phyloP scores from a whole-genome alignment of 2,797 vertebrate genomes.

The Xyrichtys novacula region DNA sequence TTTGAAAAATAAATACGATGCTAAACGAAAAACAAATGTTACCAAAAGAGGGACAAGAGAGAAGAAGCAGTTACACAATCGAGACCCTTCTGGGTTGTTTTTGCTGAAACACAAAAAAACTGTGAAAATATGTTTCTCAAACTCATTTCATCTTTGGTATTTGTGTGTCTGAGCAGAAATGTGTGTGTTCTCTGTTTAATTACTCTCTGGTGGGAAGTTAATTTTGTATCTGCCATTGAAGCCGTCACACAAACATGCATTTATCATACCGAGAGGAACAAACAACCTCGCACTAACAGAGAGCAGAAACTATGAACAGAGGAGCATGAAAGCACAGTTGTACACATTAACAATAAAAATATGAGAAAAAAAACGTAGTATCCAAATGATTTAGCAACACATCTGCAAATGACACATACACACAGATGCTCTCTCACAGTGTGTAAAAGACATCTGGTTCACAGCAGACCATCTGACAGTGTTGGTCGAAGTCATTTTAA shows the following conservation, averaged over 20 bases:
- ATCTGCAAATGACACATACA: constrained; percentile 39
- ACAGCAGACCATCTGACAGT: constrained; percentile 18
- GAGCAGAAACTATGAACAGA: constrained; percentile 6
- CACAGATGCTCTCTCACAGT: neutral
- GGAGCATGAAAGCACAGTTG: neutral
- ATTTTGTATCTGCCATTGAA: constrained; percentile 53
- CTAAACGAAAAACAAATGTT: neutral
- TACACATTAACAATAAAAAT: constrained; percentile 20
- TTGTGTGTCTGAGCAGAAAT: neutral
- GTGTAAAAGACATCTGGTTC: constrained; percentile 49
- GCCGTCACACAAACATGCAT: constrained; percentile 63
- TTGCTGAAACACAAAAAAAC: neutral
- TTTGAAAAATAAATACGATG: too few relatives aligned
- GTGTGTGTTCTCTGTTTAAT: constrained; percentile 48
- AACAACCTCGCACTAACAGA: constrained; percentile 43
- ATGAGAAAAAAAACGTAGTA: constrained; percentile 3
- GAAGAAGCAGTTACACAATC: neutral
- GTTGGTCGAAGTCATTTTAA: constrained; percentile 3
- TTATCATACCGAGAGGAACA: constrained; percentile 47
- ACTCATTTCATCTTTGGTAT: neutral
- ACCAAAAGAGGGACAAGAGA: neutral
- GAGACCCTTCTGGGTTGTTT: neutral
- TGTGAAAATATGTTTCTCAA: constrained; percentile 2
- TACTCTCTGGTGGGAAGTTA: constrained; percentile 47
- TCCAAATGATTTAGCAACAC: constrained; percentile 27